These are phyloP conservation scores for Drosophila demipolita DNA, from an alignment of 2,888 invertebrate genomes.

Conservation along the genomic window DNA sequence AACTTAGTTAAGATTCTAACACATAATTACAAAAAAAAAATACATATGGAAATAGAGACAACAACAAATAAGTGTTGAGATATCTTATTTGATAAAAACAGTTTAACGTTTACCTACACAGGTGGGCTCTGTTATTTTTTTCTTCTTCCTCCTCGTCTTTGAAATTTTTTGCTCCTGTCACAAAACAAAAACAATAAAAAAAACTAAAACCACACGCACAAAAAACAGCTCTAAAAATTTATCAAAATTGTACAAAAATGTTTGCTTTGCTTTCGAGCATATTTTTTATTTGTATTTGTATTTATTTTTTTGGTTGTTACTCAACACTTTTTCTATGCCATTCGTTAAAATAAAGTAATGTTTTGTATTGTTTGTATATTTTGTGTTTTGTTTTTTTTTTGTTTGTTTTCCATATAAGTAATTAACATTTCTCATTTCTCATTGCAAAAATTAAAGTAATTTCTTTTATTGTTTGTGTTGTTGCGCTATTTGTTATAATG, in stretches of 20 bases:
- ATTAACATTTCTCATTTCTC: slow-evolving; percentile 37
- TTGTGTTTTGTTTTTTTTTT: slow-evolving; percentile 22
- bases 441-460: slow-evolving; percentile 75
- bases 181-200: slow-evolving; percentile 42
- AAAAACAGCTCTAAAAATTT: slow-evolving; percentile 75
- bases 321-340: slow-evolving; percentile 34
- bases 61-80: slow-evolving; percentile 37
- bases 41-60: slow-evolving; percentile 11
- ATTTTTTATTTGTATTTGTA: slow-evolving; percentile 18
- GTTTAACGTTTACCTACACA: slow-evolving; percentile 67
- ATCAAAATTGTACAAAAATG: slow-evolving; percentile 76
- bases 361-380: slow-evolving; percentile 69
- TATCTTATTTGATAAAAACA: slow-evolving; percentile 45
- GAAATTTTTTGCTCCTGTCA: slow-evolving; percentile 53
- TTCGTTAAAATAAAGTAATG: slow-evolving; percentile 76
- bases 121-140: slow-evolving; percentile 66
- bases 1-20: slow-evolving; percentile 38
- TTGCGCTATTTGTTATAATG: slow-evolving; percentile 61
- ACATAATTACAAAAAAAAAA: slow-evolving; percentile 12
- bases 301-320: slow-evolving; percentile 24
- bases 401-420: slow-evolving; percentile 26
- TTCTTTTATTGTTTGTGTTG: slow-evolving; percentile 70
- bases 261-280: slow-evolving; percentile 26
- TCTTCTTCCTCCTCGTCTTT: slow-evolving; percentile 23
- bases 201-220: slow-evolving; percentile 57